Base-by-base conservation (phyloP, 1,140 invertebrate species). In the Conopomorpha cramerella region DNA sequence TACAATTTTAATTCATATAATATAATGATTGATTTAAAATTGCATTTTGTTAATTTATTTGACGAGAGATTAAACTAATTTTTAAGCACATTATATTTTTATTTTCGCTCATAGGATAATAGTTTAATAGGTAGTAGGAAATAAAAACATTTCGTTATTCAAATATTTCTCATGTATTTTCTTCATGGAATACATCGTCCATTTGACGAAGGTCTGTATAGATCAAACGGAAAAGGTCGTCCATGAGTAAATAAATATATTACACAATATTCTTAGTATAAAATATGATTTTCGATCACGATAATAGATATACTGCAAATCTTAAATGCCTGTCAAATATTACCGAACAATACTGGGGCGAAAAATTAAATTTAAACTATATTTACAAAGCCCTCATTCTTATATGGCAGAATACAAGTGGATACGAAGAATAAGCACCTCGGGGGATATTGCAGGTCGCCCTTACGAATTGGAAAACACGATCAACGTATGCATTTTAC, bases 51-150 rank as follows among this genome's bases (percentile, higher is more conserved):
- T 72, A 68, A 71, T 71, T 76, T 71, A 68, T 72, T 66, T 67
- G 59, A 68, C 60, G 49, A 63, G 57, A 60, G 54, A 74, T 67
- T 74, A 71, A 71, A 74, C 32, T 63, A 66, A 61, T 71, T 70
- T 64, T 57, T 58, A 68, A 65, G 42, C 30, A 16, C n/a, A 11
- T 8, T 25, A 36, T 15, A 36, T 3, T 44, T 35, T 48, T 16
- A 32, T 30, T 47, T 34, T n/a, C n/a, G n/a, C n/a, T n/a, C n/a
- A n/a, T n/a, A n/a, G n/a, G n/a, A n/a, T n/a, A n/a, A 12, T 34
- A 35, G 2, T 15, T 8, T 40, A 13, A 15, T 30, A 11, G 11
- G 31, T 23, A 50, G 46, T 38, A 45, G 61, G 50, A 48, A 15
- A 44, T 30, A 39, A 36, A 33, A 19, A 32, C 36, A 45, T 32